Percentiles rank a stretch among this genome's conserved stretches.
Conservation (phyloP, 2,113 vertebrate species). For the Petromus typicus region DNA sequence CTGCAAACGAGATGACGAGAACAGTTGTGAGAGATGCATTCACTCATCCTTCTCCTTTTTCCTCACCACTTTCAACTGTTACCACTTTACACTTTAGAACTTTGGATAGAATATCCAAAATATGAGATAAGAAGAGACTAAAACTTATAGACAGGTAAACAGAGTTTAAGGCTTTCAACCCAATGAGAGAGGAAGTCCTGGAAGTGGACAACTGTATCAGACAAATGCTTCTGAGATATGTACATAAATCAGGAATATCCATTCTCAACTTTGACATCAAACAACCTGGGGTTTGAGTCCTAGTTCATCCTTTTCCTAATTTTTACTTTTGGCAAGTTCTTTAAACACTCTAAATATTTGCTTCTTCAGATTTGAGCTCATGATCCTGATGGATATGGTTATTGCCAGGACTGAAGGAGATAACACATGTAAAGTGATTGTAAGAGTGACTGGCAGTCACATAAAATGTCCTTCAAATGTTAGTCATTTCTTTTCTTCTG, state of each 20-base stretch:
- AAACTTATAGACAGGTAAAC: neutral
- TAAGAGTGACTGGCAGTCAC: neutral
- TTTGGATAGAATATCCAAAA: neutral
- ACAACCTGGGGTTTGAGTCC: neutral
- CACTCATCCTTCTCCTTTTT: neutral
- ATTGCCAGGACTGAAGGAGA: conserved; percentile 28
- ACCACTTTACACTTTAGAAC: neutral
- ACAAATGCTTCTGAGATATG: neutral
- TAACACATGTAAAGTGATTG: conserved; percentile 30
- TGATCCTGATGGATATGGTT: neutral
- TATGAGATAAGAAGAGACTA: neutral
- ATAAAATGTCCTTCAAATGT: neutral
- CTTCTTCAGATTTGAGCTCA: conserved; percentile 7
- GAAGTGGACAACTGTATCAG: neutral
- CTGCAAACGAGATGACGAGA: neutral
- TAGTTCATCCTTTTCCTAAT: neutral
- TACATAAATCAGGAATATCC: neutral
- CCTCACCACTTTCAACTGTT: neutral
- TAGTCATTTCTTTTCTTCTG: neutral
- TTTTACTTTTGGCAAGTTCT: conserved; percentile 28
- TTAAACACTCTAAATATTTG: conserved; percentile 8
- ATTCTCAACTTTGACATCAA: neutral
- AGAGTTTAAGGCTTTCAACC: neutral
- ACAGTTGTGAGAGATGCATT: neutral
- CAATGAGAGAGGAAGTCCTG: neutral